These are phyloP conservation scores for Porites lobata DNA, from an alignment of 92 coral and sea anemone species.

Conservation along the genomic window DNA sequence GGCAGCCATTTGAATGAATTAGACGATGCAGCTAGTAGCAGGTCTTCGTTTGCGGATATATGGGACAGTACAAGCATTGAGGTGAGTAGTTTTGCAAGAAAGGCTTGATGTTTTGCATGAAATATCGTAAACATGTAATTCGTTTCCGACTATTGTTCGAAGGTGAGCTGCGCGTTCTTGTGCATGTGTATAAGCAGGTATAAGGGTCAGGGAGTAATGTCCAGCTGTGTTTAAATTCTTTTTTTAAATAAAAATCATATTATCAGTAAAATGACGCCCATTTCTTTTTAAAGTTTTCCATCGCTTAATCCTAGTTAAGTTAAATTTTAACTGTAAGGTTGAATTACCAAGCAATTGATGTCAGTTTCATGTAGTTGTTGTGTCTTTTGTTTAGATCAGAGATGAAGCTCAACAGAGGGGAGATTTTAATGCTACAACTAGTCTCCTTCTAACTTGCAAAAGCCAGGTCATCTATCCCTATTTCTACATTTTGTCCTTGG, in stretches of 20 bases:
- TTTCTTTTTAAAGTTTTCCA: not conserved
- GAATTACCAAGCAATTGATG: not conserved
- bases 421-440: constrained; percentile 70
- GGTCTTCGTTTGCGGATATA: constrained; percentile 83
- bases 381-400: constrained; percentile 58
- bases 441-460: constrained; percentile 79
- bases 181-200: not conserved
- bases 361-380: not conserved
- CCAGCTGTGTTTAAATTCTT: not conserved
- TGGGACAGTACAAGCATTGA: constrained; percentile 72
- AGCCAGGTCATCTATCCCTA: constrained; percentile 88
- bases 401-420: constrained; percentile 70
- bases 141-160: not conserved
- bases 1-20: constrained; percentile 57
- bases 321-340: constrained; percentile 17
- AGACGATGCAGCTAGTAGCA: constrained; percentile 66
- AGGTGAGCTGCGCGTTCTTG: not conserved
- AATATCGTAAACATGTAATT: not conserved
- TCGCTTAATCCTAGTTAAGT: not conserved
- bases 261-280: not conserved
- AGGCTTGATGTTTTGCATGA: not conserved
- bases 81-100: constrained; percentile 37
- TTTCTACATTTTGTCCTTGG: constrained; percentile 84
- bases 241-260: not conserved
- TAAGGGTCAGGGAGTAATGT: not conserved